These are phyloP conservation scores for Branchinecta lynchi DNA, from an alignment of 1,140 invertebrate species.

Conservation along the genomic window DNA sequence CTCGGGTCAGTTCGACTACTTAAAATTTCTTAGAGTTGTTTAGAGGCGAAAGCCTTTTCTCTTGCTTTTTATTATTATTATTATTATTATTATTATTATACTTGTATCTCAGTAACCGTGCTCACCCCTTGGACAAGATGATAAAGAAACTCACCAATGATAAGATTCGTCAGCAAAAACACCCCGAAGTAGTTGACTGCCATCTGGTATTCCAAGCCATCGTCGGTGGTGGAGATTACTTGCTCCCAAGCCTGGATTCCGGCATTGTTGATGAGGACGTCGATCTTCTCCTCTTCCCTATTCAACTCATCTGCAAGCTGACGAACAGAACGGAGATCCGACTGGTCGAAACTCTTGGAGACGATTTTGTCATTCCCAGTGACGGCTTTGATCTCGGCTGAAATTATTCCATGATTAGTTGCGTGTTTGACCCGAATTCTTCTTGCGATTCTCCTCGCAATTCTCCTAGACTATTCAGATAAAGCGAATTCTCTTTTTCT, in stretches of 20 bases:
- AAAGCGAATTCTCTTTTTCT: too few relatives aligned
- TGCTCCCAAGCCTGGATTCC: slow-evolving; percentile 25
- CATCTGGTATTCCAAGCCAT: slow-evolving; percentile 33
- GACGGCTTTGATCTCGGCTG: slow-evolving; percentile 27
- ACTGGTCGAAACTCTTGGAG: slow-evolving; percentile 30
- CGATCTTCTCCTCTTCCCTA: slow-evolving; percentile 28
- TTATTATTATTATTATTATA: too few relatives aligned
- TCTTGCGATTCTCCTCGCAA: too few relatives aligned
- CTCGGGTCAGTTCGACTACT: too few relatives aligned
- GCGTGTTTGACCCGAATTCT: too few relatives aligned
- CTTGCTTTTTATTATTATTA: too few relatives aligned
- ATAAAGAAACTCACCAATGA: slow-evolving; percentile 39
- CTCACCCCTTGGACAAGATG: background rate
- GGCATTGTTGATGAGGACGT: slow-evolving; percentile 41
- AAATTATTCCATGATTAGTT: slow-evolving; percentile 10
- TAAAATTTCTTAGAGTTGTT: too few relatives aligned
- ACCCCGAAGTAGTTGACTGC: slow-evolving; percentile 74
- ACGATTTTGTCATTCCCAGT: slow-evolving; percentile 23
- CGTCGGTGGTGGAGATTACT: slow-evolving; percentile 17
- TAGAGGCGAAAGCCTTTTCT: too few relatives aligned
- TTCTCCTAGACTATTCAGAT: too few relatives aligned
- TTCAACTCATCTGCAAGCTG: slow-evolving; percentile 29
- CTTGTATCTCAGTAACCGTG: background rate
- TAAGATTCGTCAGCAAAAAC: slow-evolving; percentile 57
- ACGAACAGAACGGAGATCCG: slow-evolving; percentile 29